phyloP scores from a whole-genome alignment of 2,888 invertebrate genomes.

The Athalia circularis region DNA sequence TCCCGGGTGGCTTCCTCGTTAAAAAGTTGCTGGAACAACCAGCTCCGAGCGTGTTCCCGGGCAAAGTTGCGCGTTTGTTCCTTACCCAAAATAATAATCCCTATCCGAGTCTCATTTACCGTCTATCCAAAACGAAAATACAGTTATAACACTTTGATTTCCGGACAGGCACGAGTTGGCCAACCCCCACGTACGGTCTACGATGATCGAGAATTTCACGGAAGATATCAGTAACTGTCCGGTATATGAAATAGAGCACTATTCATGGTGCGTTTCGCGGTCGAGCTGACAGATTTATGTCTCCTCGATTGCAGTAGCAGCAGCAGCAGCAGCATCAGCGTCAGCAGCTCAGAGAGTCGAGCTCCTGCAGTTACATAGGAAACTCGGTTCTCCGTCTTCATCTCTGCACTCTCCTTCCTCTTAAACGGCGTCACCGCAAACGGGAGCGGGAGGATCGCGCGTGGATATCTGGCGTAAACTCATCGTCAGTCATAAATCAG shows the following conservation, averaged over 20 bases:
- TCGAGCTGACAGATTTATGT: slow-evolving; percentile 18
- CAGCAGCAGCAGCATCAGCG: neutral
- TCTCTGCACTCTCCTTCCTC: neutral
- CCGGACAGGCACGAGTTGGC: no score
- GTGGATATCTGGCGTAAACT: slow-evolving; percentile 12
- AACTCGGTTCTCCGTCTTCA: neutral
- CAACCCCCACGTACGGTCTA: no score
- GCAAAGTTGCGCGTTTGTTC: neutral
- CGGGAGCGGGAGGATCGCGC: slow-evolving; percentile 13
- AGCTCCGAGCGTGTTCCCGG: neutral
- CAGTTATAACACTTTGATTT: no score
- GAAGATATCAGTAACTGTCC: slow-evolving; percentile 10
- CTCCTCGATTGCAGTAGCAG: slow-evolving; percentile 3
- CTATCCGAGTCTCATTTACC: neutral
- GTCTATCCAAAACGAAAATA: neutral
- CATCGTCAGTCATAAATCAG: slow-evolving; percentile 2
- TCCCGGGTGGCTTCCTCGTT: slow-evolving; percentile 14
- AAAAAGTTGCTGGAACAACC: slow-evolving; percentile 17
- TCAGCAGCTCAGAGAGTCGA: neutral
- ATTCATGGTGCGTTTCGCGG: slow-evolving; percentile 35
- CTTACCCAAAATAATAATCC: neutral
- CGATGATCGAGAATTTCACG: neutral
- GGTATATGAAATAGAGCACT: slow-evolving; percentile 36
- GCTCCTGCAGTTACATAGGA: no score
- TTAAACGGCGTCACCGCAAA: slow-evolving; percentile 16